Evolutionary conservation across 2,888 invertebrate genomes (phyloP).

Genomic region (Luffia ferchaultella): DNA sequence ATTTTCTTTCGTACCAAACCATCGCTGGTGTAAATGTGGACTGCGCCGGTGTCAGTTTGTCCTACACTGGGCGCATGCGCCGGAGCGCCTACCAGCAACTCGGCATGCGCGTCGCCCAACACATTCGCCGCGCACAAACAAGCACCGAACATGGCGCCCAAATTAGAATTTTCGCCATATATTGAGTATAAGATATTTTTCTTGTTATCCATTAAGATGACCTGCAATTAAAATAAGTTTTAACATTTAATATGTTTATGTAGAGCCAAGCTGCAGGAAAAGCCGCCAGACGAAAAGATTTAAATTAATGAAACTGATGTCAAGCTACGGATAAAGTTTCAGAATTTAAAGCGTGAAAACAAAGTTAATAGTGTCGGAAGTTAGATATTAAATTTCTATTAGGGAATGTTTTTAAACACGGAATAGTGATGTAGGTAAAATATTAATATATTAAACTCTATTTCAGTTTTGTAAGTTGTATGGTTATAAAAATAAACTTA

Average conservation of each 20-base stretch:
- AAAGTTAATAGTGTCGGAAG: too few relatives aligned
- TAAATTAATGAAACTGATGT: too few relatives aligned
- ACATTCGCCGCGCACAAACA: constrained; percentile 51
- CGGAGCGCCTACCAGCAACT: constrained; percentile 71
- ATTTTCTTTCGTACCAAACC: not conserved
- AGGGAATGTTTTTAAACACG: too few relatives aligned
- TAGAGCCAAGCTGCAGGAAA: not conserved
- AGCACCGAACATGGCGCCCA: constrained; percentile 70
- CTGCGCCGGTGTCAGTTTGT: constrained; percentile 54
- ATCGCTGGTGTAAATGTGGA: constrained; percentile 47
- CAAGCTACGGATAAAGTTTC: too few relatives aligned
- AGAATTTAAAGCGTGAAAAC: too few relatives aligned
- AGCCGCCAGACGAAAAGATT: too few relatives aligned
- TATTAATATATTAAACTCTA: too few relatives aligned
- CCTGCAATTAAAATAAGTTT: not conserved
- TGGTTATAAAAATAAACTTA: too few relatives aligned
- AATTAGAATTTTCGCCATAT: not conserved
- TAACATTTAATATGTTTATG: not conserved
- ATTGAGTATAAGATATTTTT: not conserved
- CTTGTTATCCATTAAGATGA: not conserved
- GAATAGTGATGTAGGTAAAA: too few relatives aligned
- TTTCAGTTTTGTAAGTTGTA: too few relatives aligned
- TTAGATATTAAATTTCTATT: too few relatives aligned
- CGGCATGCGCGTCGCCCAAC: constrained; percentile 42
- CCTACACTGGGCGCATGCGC: constrained; percentile 22